Evolutionary conservation across 2,113 vertebrate genomes (phyloP), one percentile per base, ranked within the genome.

Genomic region (Pardalotus punctatus): DNA sequence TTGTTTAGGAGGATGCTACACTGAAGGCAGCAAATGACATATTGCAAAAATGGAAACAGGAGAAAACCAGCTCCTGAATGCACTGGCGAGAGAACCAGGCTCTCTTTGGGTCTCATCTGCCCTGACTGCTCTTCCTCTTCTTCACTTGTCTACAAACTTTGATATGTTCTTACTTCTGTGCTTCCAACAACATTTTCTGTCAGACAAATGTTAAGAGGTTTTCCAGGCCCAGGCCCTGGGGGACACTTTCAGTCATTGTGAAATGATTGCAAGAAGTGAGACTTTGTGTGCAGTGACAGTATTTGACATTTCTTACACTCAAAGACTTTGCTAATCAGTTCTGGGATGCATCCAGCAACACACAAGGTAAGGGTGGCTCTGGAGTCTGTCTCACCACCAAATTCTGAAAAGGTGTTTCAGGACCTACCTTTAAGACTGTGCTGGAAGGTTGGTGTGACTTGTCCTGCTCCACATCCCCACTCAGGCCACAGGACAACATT

Each of bases 21-120:
- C 96, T 99, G 86, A 97, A 98, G n/a, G 98, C 98, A 70, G 99
- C 99, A 70, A 98, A 97, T 19, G 86, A 98, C 36, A 99, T 99
- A 82, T 27, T 99, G 83, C 98, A 94, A 78, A 97, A 98, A 61
- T 99, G 99, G 99, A 98, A 96, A 57, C 62, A 2, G 81, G 87
- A 73, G 83, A 98, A 90, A 91, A 53, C 8, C 12, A 38, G 79
- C 73, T 50, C 29, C 25, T 91, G 60, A 97, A 62, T 42, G 25
- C 91, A n/a, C 23, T 15, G 31, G 6, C 35, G 50, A 24, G 35
- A 28, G 5, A 78, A 22, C 48, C 60, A 43, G 51, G 10, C 20
- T 60, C 11, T 16, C 24, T 67, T 38, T 53, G 12, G 23, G 21
- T 48, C 29, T 69, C 7, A 27, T 11, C 62, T 51, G 6, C 19